Conservation (phyloP, 2,113 vertebrate species). For the Paramormyrops kingsleyae region DNA sequence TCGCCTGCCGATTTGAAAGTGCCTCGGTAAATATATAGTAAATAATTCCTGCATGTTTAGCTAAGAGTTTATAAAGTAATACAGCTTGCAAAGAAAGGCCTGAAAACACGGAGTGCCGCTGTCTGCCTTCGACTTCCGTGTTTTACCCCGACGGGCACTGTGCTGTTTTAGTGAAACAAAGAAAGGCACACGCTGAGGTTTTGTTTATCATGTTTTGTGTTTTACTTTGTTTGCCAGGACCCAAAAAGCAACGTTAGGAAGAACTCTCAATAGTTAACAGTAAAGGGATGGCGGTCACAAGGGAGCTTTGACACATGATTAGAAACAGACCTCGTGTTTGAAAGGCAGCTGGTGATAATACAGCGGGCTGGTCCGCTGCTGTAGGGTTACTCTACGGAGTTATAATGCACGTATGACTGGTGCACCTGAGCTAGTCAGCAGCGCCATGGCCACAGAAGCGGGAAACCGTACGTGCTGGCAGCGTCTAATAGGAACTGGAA, state of each 20-base stretch:
- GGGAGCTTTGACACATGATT: not conserved
- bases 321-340: not conserved
- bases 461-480: not conserved
- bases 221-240: not conserved
- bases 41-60: not conserved
- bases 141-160: not conserved
- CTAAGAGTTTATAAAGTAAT: not conserved
- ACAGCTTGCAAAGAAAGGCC: not conserved
- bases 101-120: not conserved
- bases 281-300: not conserved
- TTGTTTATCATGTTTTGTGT: not conserved
- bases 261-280: not conserved
- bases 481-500: not conserved
- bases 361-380: not conserved
- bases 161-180: not conserved
- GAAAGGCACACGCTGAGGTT: not conserved
- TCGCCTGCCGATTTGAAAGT: not conserved
- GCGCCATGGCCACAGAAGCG: not conserved
- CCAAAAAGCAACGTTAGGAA: not conserved
- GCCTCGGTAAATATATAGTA: not conserved
- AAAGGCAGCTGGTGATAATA: not conserved
- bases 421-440: not conserved
- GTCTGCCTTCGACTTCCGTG: not conserved
- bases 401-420: not conserved
- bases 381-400: not conserved